These are phyloP conservation scores for Luperina nickerlii DNA, from an alignment of 2,888 invertebrate genomes.

Conservation along the genomic window DNA sequence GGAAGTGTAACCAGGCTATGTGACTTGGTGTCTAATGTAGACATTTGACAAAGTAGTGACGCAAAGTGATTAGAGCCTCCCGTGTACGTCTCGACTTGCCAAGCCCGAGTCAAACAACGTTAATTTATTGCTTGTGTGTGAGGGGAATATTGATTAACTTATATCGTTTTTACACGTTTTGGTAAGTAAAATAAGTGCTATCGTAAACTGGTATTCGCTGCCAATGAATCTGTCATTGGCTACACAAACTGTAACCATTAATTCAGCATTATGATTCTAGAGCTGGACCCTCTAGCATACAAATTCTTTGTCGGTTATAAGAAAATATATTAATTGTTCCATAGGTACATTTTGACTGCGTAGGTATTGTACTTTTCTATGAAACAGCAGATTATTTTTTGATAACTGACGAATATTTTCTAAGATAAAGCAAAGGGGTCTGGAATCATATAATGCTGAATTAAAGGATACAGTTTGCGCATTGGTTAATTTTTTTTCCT, in stretches of 20 bases:
- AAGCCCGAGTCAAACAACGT: conserved; percentile 25
- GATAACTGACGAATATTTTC: no score
- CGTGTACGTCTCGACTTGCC: conserved; percentile 31
- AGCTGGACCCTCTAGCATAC: neutral
- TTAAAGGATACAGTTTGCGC: no score
- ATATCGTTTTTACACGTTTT: conserved; percentile 5
- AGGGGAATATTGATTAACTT: conserved; percentile 12
- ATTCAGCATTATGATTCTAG: neutral
- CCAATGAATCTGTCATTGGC: neutral
- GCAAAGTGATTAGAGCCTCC: conserved; percentile 58
- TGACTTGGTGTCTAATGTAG: conserved; percentile 52
- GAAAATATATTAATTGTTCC: no score
- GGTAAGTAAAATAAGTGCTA: neutral
- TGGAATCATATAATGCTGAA: no score
- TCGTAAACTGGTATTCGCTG: neutral
- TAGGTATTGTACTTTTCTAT: neutral
- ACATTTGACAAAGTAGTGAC: conserved; percentile 45
- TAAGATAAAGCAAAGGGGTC: no score
- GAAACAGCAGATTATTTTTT: neutral
- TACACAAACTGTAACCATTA: neutral
- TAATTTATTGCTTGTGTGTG: conserved; percentile 47
- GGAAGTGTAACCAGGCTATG: conserved; percentile 35
- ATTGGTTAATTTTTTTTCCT: no score
- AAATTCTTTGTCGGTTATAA: neutral
- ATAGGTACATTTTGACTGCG: no score